These are phyloP conservation scores for Eueides isabella DNA, from an alignment of 1,140 invertebrate genomes.

Conservation along the genomic window DNA sequence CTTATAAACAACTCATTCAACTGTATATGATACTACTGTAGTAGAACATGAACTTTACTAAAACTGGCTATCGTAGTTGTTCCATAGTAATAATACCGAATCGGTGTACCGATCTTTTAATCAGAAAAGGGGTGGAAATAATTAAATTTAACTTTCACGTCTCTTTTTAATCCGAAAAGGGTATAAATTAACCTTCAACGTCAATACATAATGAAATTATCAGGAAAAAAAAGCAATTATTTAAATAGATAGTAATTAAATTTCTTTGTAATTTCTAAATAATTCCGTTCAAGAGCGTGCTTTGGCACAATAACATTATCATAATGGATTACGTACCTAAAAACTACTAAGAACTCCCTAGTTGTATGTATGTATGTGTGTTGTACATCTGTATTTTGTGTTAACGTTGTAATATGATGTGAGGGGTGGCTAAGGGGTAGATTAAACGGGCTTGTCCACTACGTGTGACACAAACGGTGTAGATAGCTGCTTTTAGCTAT, in stretches of 20 bases:
- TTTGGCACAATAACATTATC: slow-evolving; percentile 1
- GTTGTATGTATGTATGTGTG: neutral
- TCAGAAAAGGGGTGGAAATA: neutral
- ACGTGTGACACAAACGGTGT: slow-evolving; percentile 7
- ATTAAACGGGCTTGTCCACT: neutral
- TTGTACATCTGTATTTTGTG: slow-evolving; percentile 7
- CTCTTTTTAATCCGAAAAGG: neutral
- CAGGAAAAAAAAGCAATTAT: neutral
- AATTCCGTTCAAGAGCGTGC: neutral
- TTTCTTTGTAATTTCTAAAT: neutral
- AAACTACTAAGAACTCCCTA: neutral
- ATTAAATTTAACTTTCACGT: neutral
- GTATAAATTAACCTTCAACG: neutral
- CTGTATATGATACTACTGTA: too few species aligned
- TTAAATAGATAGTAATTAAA: slow-evolving; percentile 1
- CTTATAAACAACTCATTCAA: too few species aligned
- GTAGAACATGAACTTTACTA: too few species aligned
- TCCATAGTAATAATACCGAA: too few species aligned
- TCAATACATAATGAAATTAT: slow-evolving; percentile 3
- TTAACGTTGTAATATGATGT: neutral
- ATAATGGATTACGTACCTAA: neutral
- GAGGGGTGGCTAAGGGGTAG: slow-evolving; percentile 4
- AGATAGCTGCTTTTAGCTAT: neutral
- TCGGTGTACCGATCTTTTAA: neutral
- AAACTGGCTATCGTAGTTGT: too few species aligned